Conservation (phyloP, 2,888 invertebrate genomes). For the Sarcophaga carnaria region DNA sequence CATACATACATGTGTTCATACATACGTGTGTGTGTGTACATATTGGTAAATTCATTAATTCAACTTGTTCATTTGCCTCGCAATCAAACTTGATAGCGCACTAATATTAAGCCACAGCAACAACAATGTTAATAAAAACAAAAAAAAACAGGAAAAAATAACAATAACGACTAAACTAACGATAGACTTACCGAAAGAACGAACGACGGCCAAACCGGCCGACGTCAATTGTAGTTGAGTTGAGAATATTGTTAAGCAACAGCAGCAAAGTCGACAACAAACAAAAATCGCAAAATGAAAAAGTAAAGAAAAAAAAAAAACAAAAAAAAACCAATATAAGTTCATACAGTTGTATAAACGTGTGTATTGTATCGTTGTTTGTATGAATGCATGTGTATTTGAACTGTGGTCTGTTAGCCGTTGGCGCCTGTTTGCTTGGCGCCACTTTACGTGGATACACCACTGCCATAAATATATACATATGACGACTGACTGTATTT, state of each 20-base stretch:
- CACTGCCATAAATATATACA: constrained; percentile 59
- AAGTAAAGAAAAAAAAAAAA: neutral
- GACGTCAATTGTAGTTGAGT: constrained; percentile 29
- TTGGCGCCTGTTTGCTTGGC: constrained; percentile 71
- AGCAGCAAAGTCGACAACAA: constrained; percentile 25
- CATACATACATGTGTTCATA: neutral
- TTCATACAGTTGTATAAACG: constrained; percentile 2
- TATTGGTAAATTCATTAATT: neutral
- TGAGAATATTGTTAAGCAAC: constrained; percentile 8
- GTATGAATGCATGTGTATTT: constrained; percentile 39
- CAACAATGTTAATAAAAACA: neutral
- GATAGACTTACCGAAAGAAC: neutral
- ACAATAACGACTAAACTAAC: neutral
- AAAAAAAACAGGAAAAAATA: too few relatives aligned
- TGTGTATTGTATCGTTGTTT: neutral
- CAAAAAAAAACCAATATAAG: neutral
- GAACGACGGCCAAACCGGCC: neutral
- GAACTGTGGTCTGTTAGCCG: constrained; percentile 59
- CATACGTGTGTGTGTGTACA: neutral
- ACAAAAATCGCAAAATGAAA: constrained; percentile 22
- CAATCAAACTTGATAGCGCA: constrained; percentile 64
- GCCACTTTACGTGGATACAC: constrained; percentile 67
- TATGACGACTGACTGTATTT: constrained; percentile 39
- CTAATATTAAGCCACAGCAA: constrained; percentile 23
- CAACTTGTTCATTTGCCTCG: constrained; percentile 45